Base-by-base conservation (phyloP, 2,888 invertebrate genomes). In the Charanyca ferruginea region DNA sequence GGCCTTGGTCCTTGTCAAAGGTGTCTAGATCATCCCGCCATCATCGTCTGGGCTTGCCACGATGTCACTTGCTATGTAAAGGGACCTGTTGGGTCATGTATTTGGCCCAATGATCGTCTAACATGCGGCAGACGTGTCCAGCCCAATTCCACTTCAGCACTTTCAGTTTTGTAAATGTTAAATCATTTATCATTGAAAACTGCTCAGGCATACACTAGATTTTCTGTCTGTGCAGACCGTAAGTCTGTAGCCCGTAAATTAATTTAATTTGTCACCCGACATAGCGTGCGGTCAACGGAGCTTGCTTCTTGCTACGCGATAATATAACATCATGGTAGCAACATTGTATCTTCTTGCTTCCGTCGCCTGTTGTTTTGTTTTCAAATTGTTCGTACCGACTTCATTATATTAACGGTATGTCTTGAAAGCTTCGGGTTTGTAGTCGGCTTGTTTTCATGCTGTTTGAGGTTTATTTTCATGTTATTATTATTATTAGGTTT, bases 261-360 rank as follows among this genome's bases (percentile, higher is more conserved):
- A 83, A 91, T 91, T 91, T 89, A 90, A 92, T 92, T 91, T 91
- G 91, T 90, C 87, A 86, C 86, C 81, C 77, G 81, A 83, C 84
- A 76, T 83, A 80, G 81, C 80, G 89, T 86, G 85, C 83, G 78
- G 83, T 85, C 73, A 83, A 87, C 86, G 73, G 77, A 55, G 77
- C 72, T 66, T 13, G 83, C 79, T 87, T 84, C 86, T 85, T 85
- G 84, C 85, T 81, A 83, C 80, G 73, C 74, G 52, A 75, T 76
- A 85, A 81, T 85, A 82, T 84, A 85, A 84, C 85, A 85, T 83
- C 77, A 70, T 55, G 49, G 42, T 58, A 49, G 73, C 54, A 66
- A 73, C 59, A 61, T 67, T 81, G 72, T 79, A 83, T 81, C 77
- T 80, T 57, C 60, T 69, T 28, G 54, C 59, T 72, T 64, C 70